Conservation (phyloP, 2,797 vertebrate genomes). For the Hipposideros larvatus region DNA sequence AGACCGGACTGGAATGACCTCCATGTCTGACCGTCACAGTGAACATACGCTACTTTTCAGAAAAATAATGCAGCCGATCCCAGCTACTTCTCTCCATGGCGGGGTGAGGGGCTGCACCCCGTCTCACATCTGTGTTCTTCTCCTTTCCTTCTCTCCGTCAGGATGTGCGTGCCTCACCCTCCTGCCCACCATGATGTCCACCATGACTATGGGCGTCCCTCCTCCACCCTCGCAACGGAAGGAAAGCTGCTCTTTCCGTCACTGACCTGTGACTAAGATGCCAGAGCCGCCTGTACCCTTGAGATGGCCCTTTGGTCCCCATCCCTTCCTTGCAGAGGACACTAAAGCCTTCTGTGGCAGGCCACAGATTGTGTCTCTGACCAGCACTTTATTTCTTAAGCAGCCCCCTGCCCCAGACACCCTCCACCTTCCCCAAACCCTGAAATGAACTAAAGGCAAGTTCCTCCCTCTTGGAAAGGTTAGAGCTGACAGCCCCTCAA, state of each 20-base stretch:
- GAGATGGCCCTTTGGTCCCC: neutral
- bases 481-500: neutral
- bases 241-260: neutral
- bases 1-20: neutral
- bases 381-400: neutral
- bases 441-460: constrained; percentile 12
- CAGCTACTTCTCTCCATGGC: neutral
- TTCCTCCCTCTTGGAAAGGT: neutral
- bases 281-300: neutral
- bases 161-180: fast-evolving
- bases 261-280: neutral
- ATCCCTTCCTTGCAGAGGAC: neutral
- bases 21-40: neutral
- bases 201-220: neutral
- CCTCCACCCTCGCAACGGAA: no score
- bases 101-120: no score
- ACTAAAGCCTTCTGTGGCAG: neutral
- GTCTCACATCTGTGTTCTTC: neutral
- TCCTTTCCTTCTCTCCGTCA: neutral
- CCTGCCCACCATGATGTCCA: fast-evolving
- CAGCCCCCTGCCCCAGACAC: neutral
- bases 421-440: neutral
- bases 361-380: neutral
- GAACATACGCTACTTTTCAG: neutral
- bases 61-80: neutral